A percentile compares a stretch with the other conserved stretches of the same genome.
Conservation (phyloP, 2,797 vertebrate genomes). For the Falco cherrug region DNA sequence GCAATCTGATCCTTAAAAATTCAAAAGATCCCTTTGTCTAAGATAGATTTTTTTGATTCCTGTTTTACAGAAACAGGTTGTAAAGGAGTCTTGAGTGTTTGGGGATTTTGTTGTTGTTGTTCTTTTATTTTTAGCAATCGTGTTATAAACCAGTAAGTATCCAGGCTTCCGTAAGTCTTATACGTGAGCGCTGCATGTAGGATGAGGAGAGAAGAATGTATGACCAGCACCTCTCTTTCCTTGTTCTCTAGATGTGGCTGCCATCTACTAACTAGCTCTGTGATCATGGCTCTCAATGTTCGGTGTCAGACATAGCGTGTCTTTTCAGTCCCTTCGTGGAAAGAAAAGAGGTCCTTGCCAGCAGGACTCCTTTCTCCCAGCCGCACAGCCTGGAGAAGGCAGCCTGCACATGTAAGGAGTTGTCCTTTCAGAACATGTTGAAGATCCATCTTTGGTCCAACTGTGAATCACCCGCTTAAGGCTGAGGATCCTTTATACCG, state of each 20-base stretch:
- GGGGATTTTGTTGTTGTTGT: background rate
- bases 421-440: background rate
- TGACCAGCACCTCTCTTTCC: background rate
- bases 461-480: background rate
- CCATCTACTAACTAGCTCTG: background rate
- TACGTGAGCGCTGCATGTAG: fast-evolving
- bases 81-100: background rate
- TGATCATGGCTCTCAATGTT: background rate
- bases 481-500: background rate
- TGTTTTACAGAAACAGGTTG: background rate
- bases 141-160: background rate
- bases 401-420: fast-evolving
- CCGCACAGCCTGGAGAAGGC: background rate
- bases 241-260: background rate
- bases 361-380: background rate
- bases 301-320: background rate
- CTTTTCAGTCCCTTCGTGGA: background rate
- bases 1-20: conserved; percentile 23
- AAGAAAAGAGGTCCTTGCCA: background rate
- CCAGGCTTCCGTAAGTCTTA: background rate
- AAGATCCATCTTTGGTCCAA: background rate
- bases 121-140: background rate
- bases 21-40: background rate
- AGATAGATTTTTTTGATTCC: conserved; percentile 12
- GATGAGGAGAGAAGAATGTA: background rate